Base-by-base conservation (phyloP, 2,797 vertebrate species). In the Chanos chanos region DNA sequence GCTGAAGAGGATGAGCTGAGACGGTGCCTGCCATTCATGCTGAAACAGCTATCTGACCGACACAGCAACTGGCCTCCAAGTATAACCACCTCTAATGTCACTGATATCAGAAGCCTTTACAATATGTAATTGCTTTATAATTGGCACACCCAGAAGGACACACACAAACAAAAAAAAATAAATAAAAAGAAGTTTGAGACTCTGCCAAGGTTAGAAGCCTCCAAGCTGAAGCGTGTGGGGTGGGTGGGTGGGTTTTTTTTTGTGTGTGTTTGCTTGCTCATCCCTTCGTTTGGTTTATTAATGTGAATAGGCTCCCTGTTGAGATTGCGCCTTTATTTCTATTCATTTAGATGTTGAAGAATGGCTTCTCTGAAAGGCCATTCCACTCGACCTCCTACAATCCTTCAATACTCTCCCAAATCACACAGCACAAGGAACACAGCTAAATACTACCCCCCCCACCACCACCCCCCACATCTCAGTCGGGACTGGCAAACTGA, bases 101-200 rank as follows among this genome's bases (percentile, higher is more conserved):
- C 51, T 41, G 75, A 74, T 76, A 73, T 75, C 65, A 5, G 52
- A 73, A 56, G 66, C 71, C 79, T 80, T 75, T 77, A 77, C 47
- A 61, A 81, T 75, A 77, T 84, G 76, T 83, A 85, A 85, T 84
- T 86, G 81, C 72, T 74, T 70, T 77, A 76, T 80, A 72, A 86
- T 86, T 81, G 76, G 75, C 71, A 52, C 39, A 34, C 48, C 33
- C 41, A 56, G 33, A n/a, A 45, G 36, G 56, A 44, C 12, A 18
- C 58, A 47, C 47, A 40, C 36, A 61, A 68, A 62, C 54, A 68
- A 65, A n/a, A n/a, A n/a, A n/a, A n/a, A n/a, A n/a, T n/a, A 40
- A 40, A 40, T 40, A 41, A 41, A 41, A 41, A 41, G 62, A 66
- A 27, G 60, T 60, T 55, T 69, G 58, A 67, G 43, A 66, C 36